phyloP scores from a whole-genome alignment of 2,888 invertebrate genomes.

The Hypercompe scribonia region DNA sequence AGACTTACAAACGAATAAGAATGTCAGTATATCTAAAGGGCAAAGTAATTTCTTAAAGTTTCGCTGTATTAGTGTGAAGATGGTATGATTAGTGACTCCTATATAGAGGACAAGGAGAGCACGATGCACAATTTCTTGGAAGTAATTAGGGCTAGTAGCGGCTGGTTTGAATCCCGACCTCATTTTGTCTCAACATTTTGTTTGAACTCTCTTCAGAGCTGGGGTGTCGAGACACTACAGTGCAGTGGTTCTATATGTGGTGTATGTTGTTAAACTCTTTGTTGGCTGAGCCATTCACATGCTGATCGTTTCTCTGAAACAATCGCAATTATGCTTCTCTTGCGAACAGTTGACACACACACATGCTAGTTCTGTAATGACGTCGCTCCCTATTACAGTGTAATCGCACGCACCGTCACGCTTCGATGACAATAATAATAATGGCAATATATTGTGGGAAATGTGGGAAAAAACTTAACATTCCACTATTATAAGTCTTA shows the following conservation, averaged over 20 bases:
- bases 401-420: conserved; percentile 76
- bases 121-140: conserved; percentile 58
- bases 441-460: conserved; percentile 70
- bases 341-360: conserved; percentile 72
- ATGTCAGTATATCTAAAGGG: conserved; percentile 25
- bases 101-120: conserved; percentile 51
- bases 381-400: conserved; percentile 62
- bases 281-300: conserved; percentile 49
- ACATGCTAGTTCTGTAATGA: conserved; percentile 58
- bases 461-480: conserved; percentile 56
- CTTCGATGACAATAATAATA: conserved; percentile 73
- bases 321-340: conserved; percentile 68
- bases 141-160: conserved; percentile 66
- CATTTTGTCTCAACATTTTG: conserved; percentile 63
- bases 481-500: conserved; percentile 43
- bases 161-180: conserved; percentile 41
- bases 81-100: conserved; percentile 36
- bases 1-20: conserved; percentile 1
- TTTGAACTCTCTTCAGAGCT: conserved; percentile 33
- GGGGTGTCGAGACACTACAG: conserved; percentile 19
- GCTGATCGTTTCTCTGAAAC: conserved; percentile 70
- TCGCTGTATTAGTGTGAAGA: conserved; percentile 43
- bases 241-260: conserved; percentile 16
- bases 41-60: conserved; percentile 33
- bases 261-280: conserved; percentile 48